These are phyloP conservation scores for Gibbula magus DNA, from an alignment of 2,888 invertebrate genomes.

Conservation along the genomic window DNA sequence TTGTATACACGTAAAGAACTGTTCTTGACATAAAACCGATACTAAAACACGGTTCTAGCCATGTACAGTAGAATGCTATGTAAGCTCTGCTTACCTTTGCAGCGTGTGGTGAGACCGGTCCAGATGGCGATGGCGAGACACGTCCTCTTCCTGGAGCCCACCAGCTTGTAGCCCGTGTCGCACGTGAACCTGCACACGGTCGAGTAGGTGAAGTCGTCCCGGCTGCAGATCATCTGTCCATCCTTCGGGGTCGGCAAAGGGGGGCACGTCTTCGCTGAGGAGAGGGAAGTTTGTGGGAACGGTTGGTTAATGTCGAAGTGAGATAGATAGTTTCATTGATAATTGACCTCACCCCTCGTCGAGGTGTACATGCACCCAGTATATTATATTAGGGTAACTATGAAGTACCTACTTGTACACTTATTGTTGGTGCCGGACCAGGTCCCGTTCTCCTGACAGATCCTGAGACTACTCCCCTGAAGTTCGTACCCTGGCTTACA, in stretches of 20 bases:
- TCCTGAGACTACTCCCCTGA: constrained; percentile 78
- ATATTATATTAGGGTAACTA: not conserved
- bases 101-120: constrained; percentile 82
- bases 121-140: constrained; percentile 83
- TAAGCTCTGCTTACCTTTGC: constrained; percentile 78
- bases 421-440: constrained; percentile 82
- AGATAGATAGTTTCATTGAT: not conserved
- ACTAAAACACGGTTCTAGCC: not conserved
- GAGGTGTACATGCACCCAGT: not conserved
- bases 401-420: constrained; percentile 79
- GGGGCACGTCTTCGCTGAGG: constrained; percentile 81
- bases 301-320: not conserved
- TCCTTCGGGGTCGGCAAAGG: constrained; percentile 78
- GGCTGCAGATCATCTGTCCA: constrained; percentile 78
- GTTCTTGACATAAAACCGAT: not conserved
- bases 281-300: not conserved
- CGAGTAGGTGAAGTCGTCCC: constrained; percentile 78
- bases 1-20: too few relatives aligned
- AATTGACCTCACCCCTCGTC: not conserved
- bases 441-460: constrained; percentile 81
- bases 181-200: constrained; percentile 82
- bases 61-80: not conserved
- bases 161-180: constrained; percentile 80
- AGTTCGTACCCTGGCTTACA: constrained; percentile 81
- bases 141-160: constrained; percentile 81